A percentile compares a stretch with the other conserved stretches of the same genome.
Evolutionary conservation across 2,888 invertebrate species (phyloP).

Genomic region (Rapana venosa): DNA sequence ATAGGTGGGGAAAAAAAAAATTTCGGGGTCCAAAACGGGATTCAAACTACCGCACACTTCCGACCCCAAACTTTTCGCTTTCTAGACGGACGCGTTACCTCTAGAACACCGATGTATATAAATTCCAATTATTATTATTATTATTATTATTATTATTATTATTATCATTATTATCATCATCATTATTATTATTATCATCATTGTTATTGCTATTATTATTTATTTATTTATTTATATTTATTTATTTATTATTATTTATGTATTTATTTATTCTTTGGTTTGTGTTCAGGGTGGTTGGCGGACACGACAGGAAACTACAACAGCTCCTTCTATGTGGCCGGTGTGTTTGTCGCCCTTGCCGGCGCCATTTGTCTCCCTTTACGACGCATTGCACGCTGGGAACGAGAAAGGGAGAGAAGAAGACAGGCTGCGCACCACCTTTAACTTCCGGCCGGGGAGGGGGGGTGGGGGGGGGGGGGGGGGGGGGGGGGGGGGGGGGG

Average conservation of each 20-base stretch:
- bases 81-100: too few species aligned
- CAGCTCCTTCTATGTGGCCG: slow-evolving; percentile 95
- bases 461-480: neutral
- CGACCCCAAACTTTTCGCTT: too few species aligned
- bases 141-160: slow-evolving; percentile 31
- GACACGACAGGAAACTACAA: slow-evolving; percentile 92
- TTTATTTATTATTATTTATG: too few species aligned
- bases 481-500: too few species aligned
- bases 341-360: slow-evolving; percentile 89
- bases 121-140: neutral
- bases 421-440: neutral
- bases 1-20: too few species aligned
- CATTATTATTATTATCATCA: slow-evolving; percentile 17
- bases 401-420: slow-evolving; percentile 44
- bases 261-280: slow-evolving; percentile 77
- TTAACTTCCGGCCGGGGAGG: neutral
- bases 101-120: too few species aligned
- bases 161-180: slow-evolving; percentile 25
- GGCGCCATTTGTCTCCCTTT: slow-evolving; percentile 86
- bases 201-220: neutral
- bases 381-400: slow-evolving; percentile 65
- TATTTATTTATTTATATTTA: too few species aligned
- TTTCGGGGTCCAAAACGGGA: too few species aligned
- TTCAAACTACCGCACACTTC: too few species aligned
- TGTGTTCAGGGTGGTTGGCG: slow-evolving; percentile 91